Base-by-base conservation (phyloP, 1,140 invertebrate species). In the Chelonus insularis region DNA sequence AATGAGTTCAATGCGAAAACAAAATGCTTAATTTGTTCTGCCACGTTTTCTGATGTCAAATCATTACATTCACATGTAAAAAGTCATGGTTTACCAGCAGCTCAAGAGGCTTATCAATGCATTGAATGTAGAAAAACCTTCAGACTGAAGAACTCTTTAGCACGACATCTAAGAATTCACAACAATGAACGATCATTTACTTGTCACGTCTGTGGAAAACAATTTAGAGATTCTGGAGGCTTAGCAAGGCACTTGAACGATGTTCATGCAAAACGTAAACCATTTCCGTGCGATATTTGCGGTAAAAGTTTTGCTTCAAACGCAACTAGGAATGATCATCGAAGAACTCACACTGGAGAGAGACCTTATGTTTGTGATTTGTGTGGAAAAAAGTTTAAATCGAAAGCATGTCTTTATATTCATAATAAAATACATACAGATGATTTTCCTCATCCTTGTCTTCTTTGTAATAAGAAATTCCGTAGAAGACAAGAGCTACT, bases 151-250 rank as follows among this genome's bases (percentile, higher is more conserved):
- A 73, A 77, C 32, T 74, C 74, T 0, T 70, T 84, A 18, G 72
- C 84, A 48, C 88, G 89, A 60, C 88, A 89, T 72, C 82, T 86
- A 61, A 79, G 87, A 51, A 89, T 87, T 4, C 76, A 81, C 59
- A 62, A 65, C 20, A 63, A 79, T 51, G 71, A 74, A 41, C 68
- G 69, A 1, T 71, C 74, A 0, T 73, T 68, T 34, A 70, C 72
- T 11, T 80, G 77, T 63, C 61, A 75, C 50, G 63, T 72, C 11
- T 78, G 75, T 54, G 75, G 74, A 6, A 78, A 77, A 64, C 64
- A 71, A 37, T 83, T 81, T 55, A 70, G 75, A 1, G 73, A 75
- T 12, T 76, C 77, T 4, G 74, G 74, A 4, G 75, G 77, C 4
- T 63, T 81, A 1, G 75, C 72, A 0, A 63, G 78, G 5, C 75